These are phyloP conservation scores for Macrosiphum euphorbiae DNA, from an alignment of 2,888 invertebrate genomes.

Conservation along the genomic window DNA sequence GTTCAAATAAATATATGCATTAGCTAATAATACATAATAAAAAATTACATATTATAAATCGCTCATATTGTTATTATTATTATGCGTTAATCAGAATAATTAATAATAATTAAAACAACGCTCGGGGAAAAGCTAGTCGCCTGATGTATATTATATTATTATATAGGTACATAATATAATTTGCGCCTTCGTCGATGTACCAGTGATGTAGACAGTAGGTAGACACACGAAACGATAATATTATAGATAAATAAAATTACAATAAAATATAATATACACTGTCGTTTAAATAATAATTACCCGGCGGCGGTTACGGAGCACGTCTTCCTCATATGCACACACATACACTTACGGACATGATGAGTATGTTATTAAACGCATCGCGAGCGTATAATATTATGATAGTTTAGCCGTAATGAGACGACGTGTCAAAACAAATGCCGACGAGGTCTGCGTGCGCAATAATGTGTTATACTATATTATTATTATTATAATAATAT, in stretches of 20 bases:
- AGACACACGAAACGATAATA: neutral
- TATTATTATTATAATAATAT: neutral
- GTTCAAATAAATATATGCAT: no score
- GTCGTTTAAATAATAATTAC: neutral
- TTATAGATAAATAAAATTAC: neutral
- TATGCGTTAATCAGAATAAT: neutral
- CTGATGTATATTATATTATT: neutral
- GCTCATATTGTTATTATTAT: neutral
- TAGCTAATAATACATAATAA: neutral
- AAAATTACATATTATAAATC: no score
- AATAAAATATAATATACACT: neutral
- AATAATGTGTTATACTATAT: neutral
- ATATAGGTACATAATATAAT: neutral
- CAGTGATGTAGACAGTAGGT: neutral
- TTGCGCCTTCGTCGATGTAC: neutral
- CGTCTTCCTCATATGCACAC: neutral
- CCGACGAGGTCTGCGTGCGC: conserved; percentile 31
- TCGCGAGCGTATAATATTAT: neutral
- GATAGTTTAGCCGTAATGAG: neutral
- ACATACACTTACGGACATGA: neutral
- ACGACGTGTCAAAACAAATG: neutral
- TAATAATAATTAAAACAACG: neutral
- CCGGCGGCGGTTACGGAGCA: neutral
- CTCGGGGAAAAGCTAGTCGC: neutral
- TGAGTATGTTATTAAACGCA: neutral